Evolutionary conservation across 2,888 invertebrate genomes (phyloP).

Genomic region (Fragum fragum): DNA sequence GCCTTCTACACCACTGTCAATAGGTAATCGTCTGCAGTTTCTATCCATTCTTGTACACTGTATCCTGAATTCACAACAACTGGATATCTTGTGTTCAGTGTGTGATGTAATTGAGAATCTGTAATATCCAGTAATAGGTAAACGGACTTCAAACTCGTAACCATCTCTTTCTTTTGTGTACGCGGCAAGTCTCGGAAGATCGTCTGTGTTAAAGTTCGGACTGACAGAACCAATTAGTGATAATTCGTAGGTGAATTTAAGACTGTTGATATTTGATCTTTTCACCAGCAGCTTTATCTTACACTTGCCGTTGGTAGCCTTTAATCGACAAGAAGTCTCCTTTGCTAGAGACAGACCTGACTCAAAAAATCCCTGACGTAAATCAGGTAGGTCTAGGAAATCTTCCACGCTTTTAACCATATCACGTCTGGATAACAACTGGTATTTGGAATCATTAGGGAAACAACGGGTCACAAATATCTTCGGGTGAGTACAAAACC

Average conservation of each 20-base stretch:
- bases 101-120: constrained; percentile 29
- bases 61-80: constrained; percentile 43
- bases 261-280: background rate
- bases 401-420: constrained; percentile 27
- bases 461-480: constrained; percentile 40
- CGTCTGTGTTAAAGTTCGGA: background rate
- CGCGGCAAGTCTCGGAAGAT: constrained; percentile 33
- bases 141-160: constrained; percentile 39
- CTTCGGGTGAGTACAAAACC: constrained; percentile 48
- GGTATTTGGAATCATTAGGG: constrained; percentile 32
- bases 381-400: constrained; percentile 31
- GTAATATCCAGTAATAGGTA: constrained; percentile 36
- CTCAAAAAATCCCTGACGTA: constrained; percentile 35
- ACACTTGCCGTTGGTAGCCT: constrained; percentile 38
- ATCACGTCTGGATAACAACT: background rate
- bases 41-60: constrained; percentile 23
- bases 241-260: constrained; percentile 45
- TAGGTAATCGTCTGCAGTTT: constrained; percentile 30
- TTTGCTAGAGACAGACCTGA: background rate
- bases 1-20: constrained; percentile 27
- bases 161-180: background rate
- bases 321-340: constrained; percentile 31
- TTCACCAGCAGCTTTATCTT: constrained; percentile 15
- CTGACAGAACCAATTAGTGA: constrained; percentile 6
- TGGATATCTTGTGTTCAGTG: background rate